Evolutionary conservation across 1,140 invertebrate genomes (phyloP), one percentile per base, ranked within the genome.

Genomic region (Lerema accius): DNA sequence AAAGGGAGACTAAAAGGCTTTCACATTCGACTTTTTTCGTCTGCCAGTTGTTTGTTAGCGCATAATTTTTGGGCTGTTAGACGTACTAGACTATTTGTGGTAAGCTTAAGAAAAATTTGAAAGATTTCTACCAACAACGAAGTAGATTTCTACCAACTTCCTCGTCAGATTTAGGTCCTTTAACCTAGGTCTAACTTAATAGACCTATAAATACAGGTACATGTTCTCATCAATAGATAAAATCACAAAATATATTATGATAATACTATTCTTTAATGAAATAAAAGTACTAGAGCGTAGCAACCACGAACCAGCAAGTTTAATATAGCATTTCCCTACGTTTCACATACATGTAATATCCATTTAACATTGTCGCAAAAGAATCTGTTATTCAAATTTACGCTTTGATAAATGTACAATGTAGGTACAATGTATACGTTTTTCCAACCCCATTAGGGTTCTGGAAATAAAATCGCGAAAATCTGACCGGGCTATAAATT

Each of bases 351-450:
- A 37, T 15, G 14, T 50, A 37, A 37, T 10, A 11, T 40, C 6
- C 50, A 42, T 53, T 53, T 53, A 51, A 39, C 35, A 17, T 42
- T 42, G 19, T 48, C 45, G 17, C 39, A 28, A 55, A n/a, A 55
- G 19, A 55, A 55, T 42, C 37, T 55, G 51, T 28, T 55, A 55
- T 42, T 55, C 37, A 55, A 55, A 55, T 55, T 55, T 42, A 42
- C 16, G 6, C 4, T 55, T 42, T 42, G 51, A 55, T 55, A 28
- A 42, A 26, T 16, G 19, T 42, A 19, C 26, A 23, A 28, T 26
- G 14, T 42, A 32, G 17, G 17, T 28, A 55, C 26, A 26, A 6
- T 55, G 14, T 42, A 7, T 46, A 11, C 26, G 13, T 23, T 55
- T 26, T 55, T 37, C 51, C 51, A 40, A 53, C n/a, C 35, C 11